Evolutionary conservation across 2,888 invertebrate species (phyloP), one percentile per base, ranked within the genome.

Genomic region (Xanthorhoe designata): DNA sequence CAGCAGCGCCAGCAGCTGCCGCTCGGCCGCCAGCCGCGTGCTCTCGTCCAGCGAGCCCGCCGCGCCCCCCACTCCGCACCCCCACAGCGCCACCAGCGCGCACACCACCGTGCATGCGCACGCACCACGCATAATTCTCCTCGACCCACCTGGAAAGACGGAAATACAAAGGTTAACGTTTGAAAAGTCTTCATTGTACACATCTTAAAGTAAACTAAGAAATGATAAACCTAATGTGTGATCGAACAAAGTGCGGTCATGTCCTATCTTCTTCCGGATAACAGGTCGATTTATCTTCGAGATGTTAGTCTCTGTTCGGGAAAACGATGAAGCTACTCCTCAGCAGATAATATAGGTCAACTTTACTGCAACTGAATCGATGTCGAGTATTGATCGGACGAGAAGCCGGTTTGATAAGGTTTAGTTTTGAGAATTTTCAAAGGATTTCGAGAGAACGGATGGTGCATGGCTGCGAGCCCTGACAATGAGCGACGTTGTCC

Each of bases 71-170:
- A 84, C 88, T 51, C 50, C 56, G 45, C 24, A 55, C 15, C 38
- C 50, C 67, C 89, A 89, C 83, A 90, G 84, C 90, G 90, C 90
- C 88, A 89, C 88, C 91, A 92, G 88, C 91, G 92, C 94, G 92
- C 92, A 89, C 85, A 90, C 90, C 90, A 92, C 88, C 82, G 90
- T 90, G 91, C 91, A 89, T 88, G 92, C 91, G 92, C 92, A 90
- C 92, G 89, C 90, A 87, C 88, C 91, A 92, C 92, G 92, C 92
- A 93, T 93, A 92, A 88, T 92, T 92, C 89, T 91, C 91, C 91
- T 89, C 90, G 90, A 86, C 90, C 91, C 91, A 89, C 92, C 92
- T 92, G 89, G 66, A 89, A 88, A 77, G 68, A 86, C 64, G 49
- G 56, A 77, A 78, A 82, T 35, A 5, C 45, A 0, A 42, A 35